Evolutionary conservation across 2,797 vertebrate species (phyloP).

Genomic region (Catharus ustulatus): DNA sequence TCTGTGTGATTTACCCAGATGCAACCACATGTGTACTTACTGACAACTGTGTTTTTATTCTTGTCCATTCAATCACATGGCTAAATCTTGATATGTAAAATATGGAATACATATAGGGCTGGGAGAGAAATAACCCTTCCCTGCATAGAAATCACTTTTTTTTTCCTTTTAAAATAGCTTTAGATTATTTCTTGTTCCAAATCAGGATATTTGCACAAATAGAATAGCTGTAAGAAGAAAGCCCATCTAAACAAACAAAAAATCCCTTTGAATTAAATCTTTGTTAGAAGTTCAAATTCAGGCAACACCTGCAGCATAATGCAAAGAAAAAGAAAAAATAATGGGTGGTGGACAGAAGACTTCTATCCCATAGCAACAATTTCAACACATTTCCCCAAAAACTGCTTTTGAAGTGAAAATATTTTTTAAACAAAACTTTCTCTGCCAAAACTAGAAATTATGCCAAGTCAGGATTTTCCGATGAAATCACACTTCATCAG

Average conservation of each 20-base stretch:
- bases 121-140: background rate
- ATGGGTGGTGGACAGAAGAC: background rate
- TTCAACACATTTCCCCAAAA: background rate
- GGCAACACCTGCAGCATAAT: background rate
- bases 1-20: background rate
- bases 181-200: background rate
- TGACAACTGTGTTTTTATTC: background rate
- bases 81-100: background rate
- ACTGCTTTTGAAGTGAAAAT: background rate
- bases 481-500: background rate
- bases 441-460: background rate
- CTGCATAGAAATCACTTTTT: background rate
- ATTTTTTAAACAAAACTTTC: background rate
- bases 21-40: rapidly evolving
- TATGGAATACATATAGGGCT: rapidly evolving
- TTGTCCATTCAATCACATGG: background rate
- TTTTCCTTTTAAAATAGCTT: background rate
- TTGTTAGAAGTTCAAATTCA: background rate
- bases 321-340: background rate
- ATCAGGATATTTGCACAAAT: background rate
- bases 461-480: background rate
- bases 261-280: background rate
- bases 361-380: background rate
- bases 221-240: background rate
- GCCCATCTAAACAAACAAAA: background rate